phyloP scores from a whole-genome alignment of 2,888 invertebrate genomes.

The Synergus umbraculus region DNA sequence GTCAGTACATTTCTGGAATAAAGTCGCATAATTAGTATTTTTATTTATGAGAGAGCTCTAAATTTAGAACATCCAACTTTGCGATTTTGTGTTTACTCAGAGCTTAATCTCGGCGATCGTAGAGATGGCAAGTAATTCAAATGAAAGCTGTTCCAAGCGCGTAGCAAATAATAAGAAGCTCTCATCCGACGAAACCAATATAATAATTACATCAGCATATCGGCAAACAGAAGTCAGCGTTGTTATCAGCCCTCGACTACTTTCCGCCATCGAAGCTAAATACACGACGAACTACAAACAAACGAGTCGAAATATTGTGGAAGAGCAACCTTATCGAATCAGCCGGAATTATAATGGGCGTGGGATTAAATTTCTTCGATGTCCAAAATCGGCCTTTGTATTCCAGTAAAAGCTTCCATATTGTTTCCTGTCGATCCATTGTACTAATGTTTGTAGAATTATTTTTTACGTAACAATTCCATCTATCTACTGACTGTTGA shows the following conservation, averaged over 20 bases:
- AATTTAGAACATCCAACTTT: neutral
- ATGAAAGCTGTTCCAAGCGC: slow-evolving; percentile 24
- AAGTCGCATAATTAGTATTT: neutral
- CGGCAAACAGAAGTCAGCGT: slow-evolving; percentile 76
- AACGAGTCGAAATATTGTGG: slow-evolving; percentile 41
- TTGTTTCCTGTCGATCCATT: slow-evolving; percentile 40
- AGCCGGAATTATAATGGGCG: slow-evolving; percentile 35
- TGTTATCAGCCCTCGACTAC: slow-evolving; percentile 58
- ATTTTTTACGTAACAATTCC: slow-evolving; percentile 17
- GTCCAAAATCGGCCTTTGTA: slow-evolving; percentile 40
- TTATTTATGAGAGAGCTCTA: neutral
- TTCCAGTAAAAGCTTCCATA: slow-evolving; percentile 31
- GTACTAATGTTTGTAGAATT: slow-evolving; percentile 40
- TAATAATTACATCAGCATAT: slow-evolving; percentile 78
- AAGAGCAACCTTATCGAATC: slow-evolving; percentile 35
- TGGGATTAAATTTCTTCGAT: slow-evolving; percentile 37
- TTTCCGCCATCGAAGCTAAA: slow-evolving; percentile 50
- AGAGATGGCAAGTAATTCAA: slow-evolving; percentile 15
- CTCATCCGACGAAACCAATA: slow-evolving; percentile 66
- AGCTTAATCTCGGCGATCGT: slow-evolving; percentile 17
- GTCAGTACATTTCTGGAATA: neutral
- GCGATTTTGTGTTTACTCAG: slow-evolving; percentile 6
- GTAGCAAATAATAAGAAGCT: slow-evolving; percentile 24
- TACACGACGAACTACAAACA: slow-evolving; percentile 62
- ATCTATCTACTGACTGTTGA: slow-evolving; percentile 13